Conservation (phyloP, 2,797 vertebrate genomes). For the Accipiter minullus region DNA sequence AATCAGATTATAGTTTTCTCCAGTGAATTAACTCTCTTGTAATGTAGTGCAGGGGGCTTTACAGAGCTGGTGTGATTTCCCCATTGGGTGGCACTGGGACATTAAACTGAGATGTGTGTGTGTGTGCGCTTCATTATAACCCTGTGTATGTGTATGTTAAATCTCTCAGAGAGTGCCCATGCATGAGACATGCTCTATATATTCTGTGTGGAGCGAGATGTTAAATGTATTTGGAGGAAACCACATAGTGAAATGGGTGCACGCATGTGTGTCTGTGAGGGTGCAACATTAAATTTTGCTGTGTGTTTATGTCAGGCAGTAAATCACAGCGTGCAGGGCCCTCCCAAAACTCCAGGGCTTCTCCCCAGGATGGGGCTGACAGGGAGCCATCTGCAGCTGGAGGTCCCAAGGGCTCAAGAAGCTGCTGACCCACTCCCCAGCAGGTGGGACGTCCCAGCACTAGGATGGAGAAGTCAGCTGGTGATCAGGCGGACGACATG, state of each 20-base stretch:
- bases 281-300: rapidly evolving
- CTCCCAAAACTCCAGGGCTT: not conserved
- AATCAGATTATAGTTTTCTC: constrained; percentile 65
- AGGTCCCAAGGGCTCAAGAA: not conserved
- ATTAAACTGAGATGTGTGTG: not conserved
- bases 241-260: rapidly evolving
- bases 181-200: not conserved
- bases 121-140: not conserved
- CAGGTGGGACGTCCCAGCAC: not conserved
- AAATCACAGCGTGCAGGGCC: rapidly evolving
- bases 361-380: not conserved
- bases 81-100: not conserved
- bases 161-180: not conserved
- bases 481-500: rapidly evolving
- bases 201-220: not conserved
- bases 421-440: not conserved
- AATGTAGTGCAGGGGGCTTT: not conserved
- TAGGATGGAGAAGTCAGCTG: not conserved
- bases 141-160: not conserved
- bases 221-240: not conserved
- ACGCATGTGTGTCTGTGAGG: not conserved
- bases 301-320: not conserved
- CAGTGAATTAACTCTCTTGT: constrained; percentile 50
- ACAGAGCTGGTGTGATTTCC: not conserved
- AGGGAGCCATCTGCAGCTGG: not conserved